These are phyloP conservation scores for Masticophis lateralis DNA, from an alignment of 2,797 vertebrate species.

Conservation along the genomic window DNA sequence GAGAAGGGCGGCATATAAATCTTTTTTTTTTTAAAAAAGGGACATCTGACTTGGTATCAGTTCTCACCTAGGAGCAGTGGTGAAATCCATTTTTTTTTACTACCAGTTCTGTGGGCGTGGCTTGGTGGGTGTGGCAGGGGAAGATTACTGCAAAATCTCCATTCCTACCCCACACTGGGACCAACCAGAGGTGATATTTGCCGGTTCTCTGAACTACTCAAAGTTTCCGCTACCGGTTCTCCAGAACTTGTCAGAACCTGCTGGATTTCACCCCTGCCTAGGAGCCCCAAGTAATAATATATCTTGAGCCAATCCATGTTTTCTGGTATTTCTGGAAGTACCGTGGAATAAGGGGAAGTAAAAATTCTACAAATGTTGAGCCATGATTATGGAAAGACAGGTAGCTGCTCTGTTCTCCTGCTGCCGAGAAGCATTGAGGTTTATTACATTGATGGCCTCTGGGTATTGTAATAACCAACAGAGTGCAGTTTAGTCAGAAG, in stretches of 20 bases:
- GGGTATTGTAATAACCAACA: fast-evolving
- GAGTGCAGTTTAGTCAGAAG: conserved; percentile 25
- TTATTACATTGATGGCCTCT: fast-evolving
- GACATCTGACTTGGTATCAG: neutral
- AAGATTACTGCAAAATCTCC: too few relatives aligned
- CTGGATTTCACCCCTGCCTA: neutral
- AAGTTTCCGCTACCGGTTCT: too few relatives aligned
- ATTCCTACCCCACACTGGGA: too few relatives aligned
- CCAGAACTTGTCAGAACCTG: too few relatives aligned
- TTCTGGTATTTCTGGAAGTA: neutral
- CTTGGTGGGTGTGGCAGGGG: too few relatives aligned
- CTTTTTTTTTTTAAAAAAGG: too few relatives aligned
- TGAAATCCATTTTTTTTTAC: too few relatives aligned
- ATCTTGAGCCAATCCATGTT: neutral
- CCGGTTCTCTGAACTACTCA: too few relatives aligned
- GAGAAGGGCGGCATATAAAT: too few relatives aligned
- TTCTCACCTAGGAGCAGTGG: neutral
- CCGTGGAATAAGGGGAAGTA: neutral
- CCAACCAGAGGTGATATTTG: too few relatives aligned
- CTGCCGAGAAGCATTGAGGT: neutral
- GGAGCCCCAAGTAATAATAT: neutral
- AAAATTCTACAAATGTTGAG: neutral
- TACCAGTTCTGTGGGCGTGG: too few relatives aligned
- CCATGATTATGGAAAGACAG: neutral
- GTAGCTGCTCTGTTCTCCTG: neutral